Base-by-base conservation (phyloP, 2,888 invertebrate species). In the Cataglyphis rosenhaueri region DNA sequence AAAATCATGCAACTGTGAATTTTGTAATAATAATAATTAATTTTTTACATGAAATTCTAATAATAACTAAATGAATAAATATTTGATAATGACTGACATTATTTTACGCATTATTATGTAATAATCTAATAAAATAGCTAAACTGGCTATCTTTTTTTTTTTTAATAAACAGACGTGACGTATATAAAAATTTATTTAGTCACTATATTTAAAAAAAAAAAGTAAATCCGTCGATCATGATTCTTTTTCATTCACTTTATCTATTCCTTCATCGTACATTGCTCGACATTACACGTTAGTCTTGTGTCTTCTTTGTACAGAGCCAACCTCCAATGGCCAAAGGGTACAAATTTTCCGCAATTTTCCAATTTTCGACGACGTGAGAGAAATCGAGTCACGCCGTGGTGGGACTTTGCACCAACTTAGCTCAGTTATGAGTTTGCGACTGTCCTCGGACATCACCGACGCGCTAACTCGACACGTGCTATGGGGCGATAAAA, bases 361-460 rank as follows among this genome's bases (percentile, higher is more conserved):
- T 73, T 25, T 25, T 25, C 44, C 74, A 79, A 79, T 79, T 79
- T 73, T 79, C 75, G 44, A 73, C 59, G 74, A 79, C 74, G 74
- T 79, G 78, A 79, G 74, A 73, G 35, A 74, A 79, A 35, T 79
- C 74, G 78, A 79, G 75, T 35, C 78, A 78, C 74, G 32, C 44
- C 44, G 44, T 29, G 32, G 44, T 21, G 12, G 3, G 57, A 78
- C 75, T 73, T 79, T 44, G 44, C 59, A 44, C 78, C 35, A 78
- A 78, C 78, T 78, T 71, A 44, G 76, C 55, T 76, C 76, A 41
- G 78, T 78, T 78, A 71, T 71, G 78, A 78, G 74, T 78, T 78
- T 32, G 78, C 44, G 59, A 73, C 76, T 68, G 71, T 76, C 71
- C 38, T 55, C 29, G 29, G 76, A 76, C 73, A 41, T 78, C 78